Base-by-base conservation (phyloP, 1,140 invertebrate species). In the Eumaeus atala region DNA sequence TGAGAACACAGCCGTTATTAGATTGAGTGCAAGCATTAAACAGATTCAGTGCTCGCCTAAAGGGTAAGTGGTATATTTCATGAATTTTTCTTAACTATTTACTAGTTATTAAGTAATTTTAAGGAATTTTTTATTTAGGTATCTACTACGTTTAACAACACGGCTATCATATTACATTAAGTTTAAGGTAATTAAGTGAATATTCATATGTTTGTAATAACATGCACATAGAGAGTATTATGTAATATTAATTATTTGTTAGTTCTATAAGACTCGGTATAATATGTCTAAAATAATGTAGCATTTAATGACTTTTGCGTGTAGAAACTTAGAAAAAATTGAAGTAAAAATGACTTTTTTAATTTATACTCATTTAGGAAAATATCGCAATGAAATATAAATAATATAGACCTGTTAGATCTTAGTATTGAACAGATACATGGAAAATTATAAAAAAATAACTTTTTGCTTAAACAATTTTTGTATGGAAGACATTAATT, bases 401-500 rank as follows among this genome's bases (percentile, higher is more conserved):
- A 28, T 53, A 40, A 44, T 53, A 42, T 53, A 53, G 42, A 53
- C 33, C 40, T 74, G 63, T 72, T 71, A 73, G 66, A 59, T 66
- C 67, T 72, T 73, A 70, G 55, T 42, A 40, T 79, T 78, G 72
- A 84, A 78, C 80, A 76, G 77, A 70, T 71, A 77, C 59, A 67
- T 64, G 78, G 74, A 65, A 69, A 72, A 76, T 62, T 57, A 77
- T 64, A 66, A 68, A 66, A 65, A 62, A 72, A 75, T 70, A 67
- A 71, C 44, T 64, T 60, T 58, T 59, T 70, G 54, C 58, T 69
- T 28, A 40, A 53, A 42, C 51, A 53, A 72, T 64, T 70, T 77
- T 54, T 74, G 80, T 76, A 74, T 84, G 79, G 81, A 84, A 85
- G 77, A 84, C 80, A 75, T 84, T 77, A 77, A 76, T 71, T 69